Evolutionary conservation across 2,888 invertebrate species (phyloP).

Genomic region (Rotaria sp.): DNA sequence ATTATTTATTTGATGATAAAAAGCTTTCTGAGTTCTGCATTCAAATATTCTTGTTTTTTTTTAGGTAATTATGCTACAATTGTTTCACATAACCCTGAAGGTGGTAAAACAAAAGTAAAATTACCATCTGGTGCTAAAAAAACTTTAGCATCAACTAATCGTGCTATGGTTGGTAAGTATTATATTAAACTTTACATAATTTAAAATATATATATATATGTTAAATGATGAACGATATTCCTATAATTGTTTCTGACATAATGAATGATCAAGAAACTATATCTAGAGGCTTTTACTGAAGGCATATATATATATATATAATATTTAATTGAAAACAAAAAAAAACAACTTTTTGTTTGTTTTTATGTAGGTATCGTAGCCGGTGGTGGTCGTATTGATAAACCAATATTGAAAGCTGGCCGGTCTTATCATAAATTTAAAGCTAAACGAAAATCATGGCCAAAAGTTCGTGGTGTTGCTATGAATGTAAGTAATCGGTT

Average conservation of each 20-base stretch:
- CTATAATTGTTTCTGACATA: not conserved
- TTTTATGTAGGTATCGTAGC: conserved; percentile 74
- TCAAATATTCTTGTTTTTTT: not conserved
- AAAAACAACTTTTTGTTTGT: not conserved
- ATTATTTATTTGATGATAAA: not conserved
- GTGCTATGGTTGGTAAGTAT: conserved; percentile 90
- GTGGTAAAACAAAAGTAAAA: conserved; percentile 89
- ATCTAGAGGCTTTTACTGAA: conserved; percentile 26
- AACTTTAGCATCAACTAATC: conserved; percentile 92
- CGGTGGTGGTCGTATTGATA: conserved; percentile 98
- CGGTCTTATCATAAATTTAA: conserved; percentile 99
- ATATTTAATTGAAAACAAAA: not conserved
- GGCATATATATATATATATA: not conserved
- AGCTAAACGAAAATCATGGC: conserved; percentile 99
- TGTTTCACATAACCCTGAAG: conserved; percentile 95
- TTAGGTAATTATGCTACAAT: conserved; percentile 87
- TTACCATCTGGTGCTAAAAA: conserved; percentile 97
- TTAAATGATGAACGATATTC: not conserved
- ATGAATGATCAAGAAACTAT: not conserved
- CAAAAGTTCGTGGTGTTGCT: conserved; percentile 91
- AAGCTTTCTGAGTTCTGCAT: conserved; percentile 11
- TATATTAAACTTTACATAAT: not conserved
- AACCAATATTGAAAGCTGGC: conserved; percentile 96
- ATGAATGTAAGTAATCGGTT: conserved; percentile 68
- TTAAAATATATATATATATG: not conserved